A percentile compares a stretch with the other conserved stretches of the same genome.
These are phyloP conservation scores for Protobothrops mucrosquamatus DNA, from an alignment of 2,113 vertebrate genomes.

Conservation along the genomic window DNA sequence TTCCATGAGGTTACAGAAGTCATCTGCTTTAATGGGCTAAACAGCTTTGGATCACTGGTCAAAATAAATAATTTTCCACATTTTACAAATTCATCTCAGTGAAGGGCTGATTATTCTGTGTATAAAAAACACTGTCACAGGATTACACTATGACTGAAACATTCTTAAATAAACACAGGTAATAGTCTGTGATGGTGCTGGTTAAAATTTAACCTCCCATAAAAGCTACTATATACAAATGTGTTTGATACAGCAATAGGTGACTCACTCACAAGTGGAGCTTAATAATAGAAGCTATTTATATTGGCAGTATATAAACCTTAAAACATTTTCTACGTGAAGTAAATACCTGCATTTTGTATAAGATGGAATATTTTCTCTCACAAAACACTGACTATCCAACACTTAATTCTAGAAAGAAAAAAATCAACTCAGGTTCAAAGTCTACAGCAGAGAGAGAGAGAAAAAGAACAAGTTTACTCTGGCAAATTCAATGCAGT, in stretches of 20 bases:
- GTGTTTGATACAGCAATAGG: not conserved
- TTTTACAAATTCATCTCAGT: not conserved
- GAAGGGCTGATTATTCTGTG: not conserved
- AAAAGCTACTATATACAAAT: not conserved
- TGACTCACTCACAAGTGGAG: not conserved
- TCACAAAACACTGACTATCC: not conserved
- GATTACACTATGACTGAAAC: not conserved
- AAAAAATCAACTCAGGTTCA: not conserved
- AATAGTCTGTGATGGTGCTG: not conserved
- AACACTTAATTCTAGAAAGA: not conserved
- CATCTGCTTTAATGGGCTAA: not conserved
- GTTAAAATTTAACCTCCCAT: not conserved
- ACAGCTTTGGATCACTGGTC: not conserved
- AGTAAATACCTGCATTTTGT: not conserved
- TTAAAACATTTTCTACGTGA: not conserved
- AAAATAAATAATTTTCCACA: constrained; percentile 10
- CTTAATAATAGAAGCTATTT: not conserved
- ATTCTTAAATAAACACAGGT: not conserved
- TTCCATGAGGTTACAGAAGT: not conserved
- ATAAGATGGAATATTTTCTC: not conserved
- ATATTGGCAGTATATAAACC: not conserved
- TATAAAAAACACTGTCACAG: not conserved
- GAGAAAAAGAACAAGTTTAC: not conserved
- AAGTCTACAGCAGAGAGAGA: not conserved
- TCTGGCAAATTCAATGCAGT: not conserved